Evolutionary conservation across 2,888 invertebrate genomes (phyloP), one percentile per base, ranked within the genome.

Genomic region (Cantharis nigra): DNA sequence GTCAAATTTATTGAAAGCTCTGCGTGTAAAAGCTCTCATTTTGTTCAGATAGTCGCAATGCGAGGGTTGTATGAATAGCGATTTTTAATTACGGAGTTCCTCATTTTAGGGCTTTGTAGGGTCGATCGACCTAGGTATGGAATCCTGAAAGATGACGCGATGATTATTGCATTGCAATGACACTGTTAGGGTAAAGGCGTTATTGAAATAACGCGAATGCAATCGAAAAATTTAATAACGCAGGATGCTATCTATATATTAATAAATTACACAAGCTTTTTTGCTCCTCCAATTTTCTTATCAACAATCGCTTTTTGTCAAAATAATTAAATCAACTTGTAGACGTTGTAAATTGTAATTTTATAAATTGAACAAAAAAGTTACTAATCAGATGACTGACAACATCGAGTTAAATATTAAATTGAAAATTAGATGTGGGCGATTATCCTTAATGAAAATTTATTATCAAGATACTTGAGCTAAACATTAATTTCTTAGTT

Each of bases 81-180:
- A 82, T 83, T 84, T 84, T 84, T 83, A 84, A 84, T 84, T 84
- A 83, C 80, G 81, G 72, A 80, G 71, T 77, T 76, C 80, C 82
- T 80, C 70, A 65, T 71, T 78, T 76, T 78, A 62, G 69, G 79
- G 78, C 71, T 76, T 63, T 74, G 72, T 71, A 72, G 69, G 80
- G 70, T 72, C 81, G 79, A 70, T 72, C 80, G 79, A 79, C 77
- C 62, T 70, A 78, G 75, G 75, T 76, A 78, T 71, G 67, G 70
- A 70, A 49, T 75, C 69, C 72, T 69, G 67, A 72, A 72, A 72
- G 78, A 72, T 75, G 75, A 72, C 63, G 70, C 69, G 64, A 71
- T 78, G 71, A 71, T 75, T 71, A 75, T 71, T 71, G 70, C 75
- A 71, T 70, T 76, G 70, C 73, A 49, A 63, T 65, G 76, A 76